Base-by-base conservation (phyloP, 1,140 invertebrate species). In the Geopemphigus sp. region DNA sequence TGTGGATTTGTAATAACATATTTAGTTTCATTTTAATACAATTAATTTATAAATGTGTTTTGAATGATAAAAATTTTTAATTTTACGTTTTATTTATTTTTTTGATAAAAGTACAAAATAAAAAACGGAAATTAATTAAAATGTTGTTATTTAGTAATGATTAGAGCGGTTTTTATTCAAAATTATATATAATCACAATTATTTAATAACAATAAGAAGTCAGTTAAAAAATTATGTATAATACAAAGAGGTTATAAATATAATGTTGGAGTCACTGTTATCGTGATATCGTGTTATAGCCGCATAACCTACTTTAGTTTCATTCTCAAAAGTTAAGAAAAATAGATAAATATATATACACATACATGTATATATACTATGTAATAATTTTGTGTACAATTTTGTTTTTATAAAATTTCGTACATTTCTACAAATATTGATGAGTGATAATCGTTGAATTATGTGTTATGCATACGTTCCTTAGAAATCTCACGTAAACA, bases 241-340 rank as follows among this genome's bases (percentile, higher is more conserved):
- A 63, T 0, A 8, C 74, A 63, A 78, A 78, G 57, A 47, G 0
- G 0, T 1, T 78, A 2, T 78, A 78, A 53, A 63, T 50, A 26
- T 63, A 26, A 63, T 47, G 17, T 47, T 78, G 57, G 74, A 12
- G 10, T n/a, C 57, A 78, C 74, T 78, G 74, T 45, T 2, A 59
- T 63, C 22, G 57, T 78, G 74, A 78, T 78, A 78, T 61, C 57
- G 74, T 61, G 45, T 63, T 78, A 59, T 78, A 78, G 74, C 74
- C 74, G 74, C 74, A 78, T 78, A 78, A 78, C 74, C 74, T 78
- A 78, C 74, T 78, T 78, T 78, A 78, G 63, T 63, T 78, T 78
- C 26, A 63, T 78, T 78, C 74, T 78, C 12, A 22, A 47, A 63
- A 78, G 74, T 78, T 63, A 78, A 78, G 74, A 63, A 76, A 74